These are phyloP conservation scores for Rhineura floridana DNA, from an alignment of 2,113 vertebrate genomes.

Conservation along the genomic window DNA sequence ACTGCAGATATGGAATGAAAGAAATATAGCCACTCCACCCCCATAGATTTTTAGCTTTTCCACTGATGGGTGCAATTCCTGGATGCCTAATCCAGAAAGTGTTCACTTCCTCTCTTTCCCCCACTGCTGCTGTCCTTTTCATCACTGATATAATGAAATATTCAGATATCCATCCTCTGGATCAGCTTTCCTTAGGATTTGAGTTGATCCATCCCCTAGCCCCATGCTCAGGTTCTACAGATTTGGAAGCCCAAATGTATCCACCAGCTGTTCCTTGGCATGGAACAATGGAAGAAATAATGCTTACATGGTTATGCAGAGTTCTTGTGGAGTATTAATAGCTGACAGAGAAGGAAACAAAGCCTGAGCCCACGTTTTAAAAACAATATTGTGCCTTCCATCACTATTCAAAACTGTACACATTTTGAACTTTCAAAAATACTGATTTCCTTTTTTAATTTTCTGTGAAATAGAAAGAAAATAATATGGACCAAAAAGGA, in stretches of 20 bases:
- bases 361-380: not conserved
- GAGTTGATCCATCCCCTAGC: not conserved
- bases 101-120: rapidly evolving
- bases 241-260: not conserved
- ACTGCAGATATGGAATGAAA: too few species aligned
- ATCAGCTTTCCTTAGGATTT: conserved; percentile 39
- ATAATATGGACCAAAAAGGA: not conserved
- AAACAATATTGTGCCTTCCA: not conserved
- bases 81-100: not conserved
- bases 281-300: conserved; percentile 20
- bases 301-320: conserved; percentile 43
- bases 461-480: not conserved
- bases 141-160: not conserved
- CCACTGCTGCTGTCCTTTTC: conserved; percentile 3
- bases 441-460: not conserved
- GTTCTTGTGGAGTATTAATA: conserved; percentile 17
- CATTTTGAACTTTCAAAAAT: not conserved
- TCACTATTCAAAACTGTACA: not conserved
- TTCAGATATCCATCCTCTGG: not conserved
- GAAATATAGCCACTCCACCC: not conserved
- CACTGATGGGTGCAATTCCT: not conserved
- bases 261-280: conserved; percentile 30
- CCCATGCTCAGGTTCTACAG: rapidly evolving
- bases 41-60: not conserved
- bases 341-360: not conserved